Conservation (phyloP, 2,113 vertebrate genomes). For the Albula glossodonta region DNA sequence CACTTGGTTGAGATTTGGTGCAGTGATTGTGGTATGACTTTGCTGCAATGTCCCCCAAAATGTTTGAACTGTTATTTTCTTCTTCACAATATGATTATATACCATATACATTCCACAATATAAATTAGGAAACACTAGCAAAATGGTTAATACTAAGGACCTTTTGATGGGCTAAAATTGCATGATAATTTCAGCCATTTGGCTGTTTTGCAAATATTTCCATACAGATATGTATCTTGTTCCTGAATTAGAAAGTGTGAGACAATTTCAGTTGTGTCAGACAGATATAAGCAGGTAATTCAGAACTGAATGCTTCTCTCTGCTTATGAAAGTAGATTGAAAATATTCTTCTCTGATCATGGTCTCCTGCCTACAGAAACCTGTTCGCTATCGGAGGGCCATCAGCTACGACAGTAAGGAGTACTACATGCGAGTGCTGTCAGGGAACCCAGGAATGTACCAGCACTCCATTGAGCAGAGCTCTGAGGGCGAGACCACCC, state of each 20-base stretch:
- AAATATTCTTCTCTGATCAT: too few species aligned
- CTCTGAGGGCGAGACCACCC: conserved; percentile 85
- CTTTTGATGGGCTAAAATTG: too few species aligned
- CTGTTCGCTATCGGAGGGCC: conserved; percentile 88
- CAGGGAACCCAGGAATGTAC: conserved; percentile 87
- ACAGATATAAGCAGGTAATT: neutral
- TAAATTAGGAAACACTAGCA: neutral
- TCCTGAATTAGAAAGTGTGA: too few species aligned
- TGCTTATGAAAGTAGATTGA: too few species aligned
- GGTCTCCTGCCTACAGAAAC: conserved; percentile 75
- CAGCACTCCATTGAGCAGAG: conserved; percentile 91
- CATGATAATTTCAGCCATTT: too few species aligned
- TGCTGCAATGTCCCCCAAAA: neutral
- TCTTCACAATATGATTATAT: neutral
- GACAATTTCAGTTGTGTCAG: too few species aligned
- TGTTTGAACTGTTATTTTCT: neutral
- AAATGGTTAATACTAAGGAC: neutral
- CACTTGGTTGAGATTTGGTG: neutral
- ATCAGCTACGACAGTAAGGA: conserved; percentile 98
- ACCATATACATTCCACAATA: neutral
- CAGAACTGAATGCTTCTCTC: neutral
- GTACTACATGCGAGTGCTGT: conserved; percentile 92
- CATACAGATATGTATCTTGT: too few species aligned
- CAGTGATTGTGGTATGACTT: neutral
- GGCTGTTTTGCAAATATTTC: too few species aligned